These are phyloP conservation scores for Chorisops tibialis DNA, from an alignment of 2,888 invertebrate species.

Conservation along the genomic window DNA sequence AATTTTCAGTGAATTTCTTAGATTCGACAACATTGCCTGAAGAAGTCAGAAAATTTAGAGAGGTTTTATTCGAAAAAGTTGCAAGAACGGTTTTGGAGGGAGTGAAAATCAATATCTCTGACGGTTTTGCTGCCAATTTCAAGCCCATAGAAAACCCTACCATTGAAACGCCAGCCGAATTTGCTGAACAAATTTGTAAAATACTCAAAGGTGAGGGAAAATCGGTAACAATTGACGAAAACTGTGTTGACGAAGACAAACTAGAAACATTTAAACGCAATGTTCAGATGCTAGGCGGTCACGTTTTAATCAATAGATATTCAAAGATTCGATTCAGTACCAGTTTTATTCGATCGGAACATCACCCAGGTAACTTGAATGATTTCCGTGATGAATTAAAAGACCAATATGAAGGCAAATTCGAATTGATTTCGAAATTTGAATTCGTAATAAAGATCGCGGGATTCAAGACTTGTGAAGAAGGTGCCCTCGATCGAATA, in stretches of 20 bases:
- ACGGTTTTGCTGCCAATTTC: neutral
- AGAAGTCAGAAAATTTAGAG: neutral
- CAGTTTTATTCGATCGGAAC: neutral
- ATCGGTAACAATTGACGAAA: neutral
- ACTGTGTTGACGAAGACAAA: neutral
- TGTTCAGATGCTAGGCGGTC: neutral
- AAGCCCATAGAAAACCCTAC: neutral
- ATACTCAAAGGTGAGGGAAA: neutral
- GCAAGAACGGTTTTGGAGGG: constrained; percentile 1
- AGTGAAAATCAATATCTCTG: neutral
- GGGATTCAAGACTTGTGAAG: neutral
- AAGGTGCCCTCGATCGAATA: neutral
- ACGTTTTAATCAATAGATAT: constrained; percentile 9
- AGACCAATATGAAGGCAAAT: neutral
- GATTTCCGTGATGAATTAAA: neutral
- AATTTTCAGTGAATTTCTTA: neutral
- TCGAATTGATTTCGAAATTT: neutral
- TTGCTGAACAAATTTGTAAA: neutral
- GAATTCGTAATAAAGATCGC: neutral
- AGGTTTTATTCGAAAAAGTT: neutral
- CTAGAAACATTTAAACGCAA: neutral
- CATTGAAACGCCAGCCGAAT: neutral
- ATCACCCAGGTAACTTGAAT: neutral
- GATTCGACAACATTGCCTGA: neutral
- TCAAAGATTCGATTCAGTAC: constrained; percentile 7